Base-by-base conservation (phyloP, 2,797 vertebrate genomes). In the Morus bassanus region DNA sequence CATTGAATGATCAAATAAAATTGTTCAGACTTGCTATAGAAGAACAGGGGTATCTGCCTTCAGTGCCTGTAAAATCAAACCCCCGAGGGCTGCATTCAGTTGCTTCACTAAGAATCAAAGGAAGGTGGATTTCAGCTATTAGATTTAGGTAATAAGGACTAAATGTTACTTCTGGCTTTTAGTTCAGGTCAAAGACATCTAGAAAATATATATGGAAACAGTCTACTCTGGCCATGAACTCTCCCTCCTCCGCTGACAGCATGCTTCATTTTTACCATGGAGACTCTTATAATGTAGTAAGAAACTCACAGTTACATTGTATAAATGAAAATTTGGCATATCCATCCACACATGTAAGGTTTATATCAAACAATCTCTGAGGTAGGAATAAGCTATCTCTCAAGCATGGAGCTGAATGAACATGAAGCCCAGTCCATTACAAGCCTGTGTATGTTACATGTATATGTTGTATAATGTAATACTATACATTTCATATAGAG, bases 261-360 rank as follows among this genome's bases (percentile, higher is more conserved):
- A 4, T 23, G 45, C 39, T 21, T 53, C 0, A 1, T 22, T 46
- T 63, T 35, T 18, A 35, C 25, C 8, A 2, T 2, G 39, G 43
- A 18, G 41, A 37, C 21, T 54, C 22, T n/a, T 63, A 28, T 2
- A 51, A 31, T 45, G 13, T 11, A 73, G 24, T 19, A 60, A 81
- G 41, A 78, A 43, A 43, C 22, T 57, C 27, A 11, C 9, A 46
- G 37, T 63, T 78, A 30, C 6, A 6, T 10, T 39, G 33, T 51
- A 15, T 61, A 75, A 43, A 48, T 60, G 41, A 41, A 51, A 69
- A 50, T 22, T 12, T 24, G 63, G 50, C 27, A 4, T 74, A 56
- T 39, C 30, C 41, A 13, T 53, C 23, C 23, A 35, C 27, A 43
- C 2, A 2, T 12, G 21, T 9, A 53, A 41, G 17, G 41, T 9